Conservation (phyloP, 2,888 invertebrate genomes). For the Coleophora flavipennella region DNA sequence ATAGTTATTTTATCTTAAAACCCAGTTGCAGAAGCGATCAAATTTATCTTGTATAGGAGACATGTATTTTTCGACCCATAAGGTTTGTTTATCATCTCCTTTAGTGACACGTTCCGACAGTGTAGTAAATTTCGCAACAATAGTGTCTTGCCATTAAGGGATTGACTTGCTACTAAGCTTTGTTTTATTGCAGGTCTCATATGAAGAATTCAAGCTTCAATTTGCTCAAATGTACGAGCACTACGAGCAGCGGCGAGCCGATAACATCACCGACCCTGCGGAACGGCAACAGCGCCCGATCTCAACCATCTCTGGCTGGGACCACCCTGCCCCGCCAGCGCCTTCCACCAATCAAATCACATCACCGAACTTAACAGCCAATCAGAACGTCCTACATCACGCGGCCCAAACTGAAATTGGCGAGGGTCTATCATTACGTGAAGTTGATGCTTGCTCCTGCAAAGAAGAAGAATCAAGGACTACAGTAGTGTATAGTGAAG, state of each 20-base stretch:
- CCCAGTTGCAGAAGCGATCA: too few relatives aligned
- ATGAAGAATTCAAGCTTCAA: conserved; percentile 97
- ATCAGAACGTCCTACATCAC: conserved; percentile 48
- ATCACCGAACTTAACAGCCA: conserved; percentile 29
- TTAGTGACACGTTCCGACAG: too few relatives aligned
- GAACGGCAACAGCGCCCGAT: conserved; percentile 93
- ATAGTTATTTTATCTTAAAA: too few relatives aligned
- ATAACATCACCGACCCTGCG: conserved; percentile 96
- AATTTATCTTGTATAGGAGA: too few relatives aligned
- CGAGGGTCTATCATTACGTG: conserved; percentile 52
- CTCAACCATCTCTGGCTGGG: conserved; percentile 91
- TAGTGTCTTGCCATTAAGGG: too few relatives aligned
- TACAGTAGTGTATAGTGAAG: conserved; percentile 73
- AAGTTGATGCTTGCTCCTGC: conserved; percentile 57
- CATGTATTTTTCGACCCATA: too few relatives aligned
- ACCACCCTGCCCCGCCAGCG: conserved; percentile 17
- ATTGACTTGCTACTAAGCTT: too few relatives aligned
- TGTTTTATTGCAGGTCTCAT: conserved; percentile 88
- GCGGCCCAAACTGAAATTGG: conserved; percentile 65
- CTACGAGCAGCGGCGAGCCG: conserved; percentile 93
- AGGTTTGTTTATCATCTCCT: too few relatives aligned
- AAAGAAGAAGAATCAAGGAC: conserved; percentile 16
- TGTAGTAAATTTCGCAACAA: too few relatives aligned
- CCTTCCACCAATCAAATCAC: conserved; percentile 19
- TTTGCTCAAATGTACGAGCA: conserved; percentile 98